Evolutionary conservation across 2,888 invertebrate species (phyloP).

Genomic region (Amphimallon solstitiale): DNA sequence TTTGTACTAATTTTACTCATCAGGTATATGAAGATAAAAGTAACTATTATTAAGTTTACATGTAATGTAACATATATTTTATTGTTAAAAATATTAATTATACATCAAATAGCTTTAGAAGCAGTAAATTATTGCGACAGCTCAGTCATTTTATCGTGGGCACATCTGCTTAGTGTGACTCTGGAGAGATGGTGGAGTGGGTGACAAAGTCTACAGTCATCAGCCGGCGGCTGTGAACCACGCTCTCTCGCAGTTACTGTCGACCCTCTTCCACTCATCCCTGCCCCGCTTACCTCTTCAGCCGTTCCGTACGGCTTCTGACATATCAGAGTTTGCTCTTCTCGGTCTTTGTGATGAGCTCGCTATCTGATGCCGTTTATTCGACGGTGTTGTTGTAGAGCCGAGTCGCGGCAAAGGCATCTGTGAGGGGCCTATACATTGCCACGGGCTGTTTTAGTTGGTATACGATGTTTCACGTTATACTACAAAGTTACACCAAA

Average conservation of each 20-base stretch:
- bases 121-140: neutral
- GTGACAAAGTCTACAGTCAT: conserved; percentile 58
- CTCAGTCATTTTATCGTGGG: neutral
- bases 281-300: conserved; percentile 49
- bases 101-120: no score
- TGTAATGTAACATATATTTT: no score
- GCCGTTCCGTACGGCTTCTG: conserved; percentile 36
- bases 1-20: no score
- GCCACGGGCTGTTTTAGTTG: conserved; percentile 25
- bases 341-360: conserved; percentile 39
- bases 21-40: no score
- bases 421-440: conserved; percentile 27
- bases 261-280: conserved; percentile 52
- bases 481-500: conserved; percentile 10
- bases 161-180: neutral
- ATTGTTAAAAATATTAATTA: no score
- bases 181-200: conserved; percentile 47
- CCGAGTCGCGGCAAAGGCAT: conserved; percentile 29
- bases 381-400: conserved; percentile 34
- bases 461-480: conserved; percentile 24
- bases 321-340: conserved; percentile 44
- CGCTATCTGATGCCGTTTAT: conserved; percentile 39
- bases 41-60: no score
- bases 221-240: conserved; percentile 55
- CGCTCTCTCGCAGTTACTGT: conserved; percentile 48